phyloP scores from a whole-genome alignment of 2,888 invertebrate species.

The Protophormia terraenovae region DNA sequence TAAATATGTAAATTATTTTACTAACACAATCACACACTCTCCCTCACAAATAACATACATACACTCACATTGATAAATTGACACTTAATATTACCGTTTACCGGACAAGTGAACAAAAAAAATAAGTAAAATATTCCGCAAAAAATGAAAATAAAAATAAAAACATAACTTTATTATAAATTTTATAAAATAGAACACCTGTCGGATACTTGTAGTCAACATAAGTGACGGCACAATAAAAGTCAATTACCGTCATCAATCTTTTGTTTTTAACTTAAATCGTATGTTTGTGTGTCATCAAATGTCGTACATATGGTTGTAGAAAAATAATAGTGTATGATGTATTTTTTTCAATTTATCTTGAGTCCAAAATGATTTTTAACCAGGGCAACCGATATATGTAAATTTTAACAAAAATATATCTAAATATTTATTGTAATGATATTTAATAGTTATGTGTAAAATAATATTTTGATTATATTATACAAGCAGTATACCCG shows the following conservation, averaged over 20 bases:
- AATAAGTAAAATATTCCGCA: constrained; percentile 21
- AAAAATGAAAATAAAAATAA: background rate
- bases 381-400: background rate
- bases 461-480: too few species aligned
- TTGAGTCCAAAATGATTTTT: background rate
- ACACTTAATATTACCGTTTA: constrained; percentile 34
- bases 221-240: constrained; percentile 59
- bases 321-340: background rate
- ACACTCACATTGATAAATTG: constrained; percentile 36
- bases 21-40: background rate
- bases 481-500: too few species aligned
- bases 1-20: constrained; percentile 27
- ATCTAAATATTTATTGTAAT: too few species aligned
- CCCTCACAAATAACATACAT: background rate
- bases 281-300: background rate
- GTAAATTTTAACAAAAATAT: too few species aligned
- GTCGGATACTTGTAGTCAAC: constrained; percentile 50
- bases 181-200: constrained; percentile 55
- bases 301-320: background rate
- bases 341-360: background rate
- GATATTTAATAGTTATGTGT: too few species aligned
- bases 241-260: constrained; percentile 67
- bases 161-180: constrained; percentile 24
- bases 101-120: constrained; percentile 16
- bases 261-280: constrained; percentile 3